A percentile compares a stretch with the other conserved stretches of the same genome.
Evolutionary conservation across 2,888 invertebrate species (phyloP).

Genomic region (Candidula unifasciata): DNA sequence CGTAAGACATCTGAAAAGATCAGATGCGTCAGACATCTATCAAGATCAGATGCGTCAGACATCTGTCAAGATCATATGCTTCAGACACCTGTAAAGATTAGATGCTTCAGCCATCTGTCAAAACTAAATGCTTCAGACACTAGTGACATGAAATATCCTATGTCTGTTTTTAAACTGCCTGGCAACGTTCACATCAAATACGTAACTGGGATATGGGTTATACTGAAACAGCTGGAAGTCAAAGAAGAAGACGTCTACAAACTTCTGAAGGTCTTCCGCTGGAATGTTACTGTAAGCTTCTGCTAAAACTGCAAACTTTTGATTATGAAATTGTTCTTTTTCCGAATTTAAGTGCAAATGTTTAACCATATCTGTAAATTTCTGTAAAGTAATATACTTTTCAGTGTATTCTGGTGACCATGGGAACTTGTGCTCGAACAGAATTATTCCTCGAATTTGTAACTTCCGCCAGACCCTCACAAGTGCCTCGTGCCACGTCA

Average conservation of each 20-base stretch:
- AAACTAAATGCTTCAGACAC: too few relatives aligned
- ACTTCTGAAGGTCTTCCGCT: constrained; percentile 54
- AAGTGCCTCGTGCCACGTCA: constrained; percentile 55
- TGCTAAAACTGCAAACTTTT: constrained; percentile 60
- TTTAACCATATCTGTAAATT: constrained; percentile 52
- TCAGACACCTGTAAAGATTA: too few relatives aligned
- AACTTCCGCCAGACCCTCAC: constrained; percentile 62
- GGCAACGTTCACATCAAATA: constrained; percentile 38
- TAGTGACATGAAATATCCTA: neutral
- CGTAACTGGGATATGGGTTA: constrained; percentile 49
- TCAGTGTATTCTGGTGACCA: constrained; percentile 44
- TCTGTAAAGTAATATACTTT: constrained; percentile 35
- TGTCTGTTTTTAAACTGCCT: neutral
- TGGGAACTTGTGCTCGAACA: constrained; percentile 56
- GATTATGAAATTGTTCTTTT: constrained; percentile 51
- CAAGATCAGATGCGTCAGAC: too few relatives aligned
- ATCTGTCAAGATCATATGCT: too few relatives aligned
- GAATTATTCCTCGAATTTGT: constrained; percentile 63
- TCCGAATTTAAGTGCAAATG: constrained; percentile 46
- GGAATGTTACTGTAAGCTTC: constrained; percentile 62
- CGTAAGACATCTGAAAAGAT: too few relatives aligned
- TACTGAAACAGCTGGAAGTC: constrained; percentile 66
- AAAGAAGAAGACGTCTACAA: constrained; percentile 57
- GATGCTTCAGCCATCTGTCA: too few relatives aligned
- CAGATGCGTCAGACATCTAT: too few relatives aligned